phyloP scores from a whole-genome alignment of 2,888 invertebrate genomes.

The Rhagophthalmus giganteus region DNA sequence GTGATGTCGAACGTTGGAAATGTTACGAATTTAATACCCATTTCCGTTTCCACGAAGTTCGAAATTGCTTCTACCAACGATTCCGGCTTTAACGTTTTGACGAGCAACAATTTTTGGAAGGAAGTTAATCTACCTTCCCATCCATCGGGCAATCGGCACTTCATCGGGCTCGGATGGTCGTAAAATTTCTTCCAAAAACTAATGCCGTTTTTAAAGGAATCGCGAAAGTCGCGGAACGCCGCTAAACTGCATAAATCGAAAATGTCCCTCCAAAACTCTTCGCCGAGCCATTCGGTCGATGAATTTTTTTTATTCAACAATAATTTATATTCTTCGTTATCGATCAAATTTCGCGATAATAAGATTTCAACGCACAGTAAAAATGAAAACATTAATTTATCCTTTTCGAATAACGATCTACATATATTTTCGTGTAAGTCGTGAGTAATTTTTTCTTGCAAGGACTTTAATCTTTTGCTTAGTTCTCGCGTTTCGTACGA shows the following conservation, averaged over 20 bases:
- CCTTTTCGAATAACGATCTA: slow-evolving; percentile 82
- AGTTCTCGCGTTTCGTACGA: slow-evolving; percentile 72
- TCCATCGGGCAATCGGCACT: slow-evolving; percentile 62
- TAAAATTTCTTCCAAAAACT: slow-evolving; percentile 68
- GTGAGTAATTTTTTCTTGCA: slow-evolving; percentile 76
- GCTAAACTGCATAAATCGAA: slow-evolving; percentile 65
- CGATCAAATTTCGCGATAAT: slow-evolving; percentile 62
- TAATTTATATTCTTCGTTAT: slow-evolving; percentile 67
- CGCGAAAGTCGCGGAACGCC: slow-evolving; percentile 58
- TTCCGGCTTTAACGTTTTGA: slow-evolving; percentile 74
- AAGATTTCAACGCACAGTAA: slow-evolving; percentile 74
- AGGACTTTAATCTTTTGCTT: slow-evolving; percentile 68
- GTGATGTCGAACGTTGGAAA: slow-evolving; percentile 82
- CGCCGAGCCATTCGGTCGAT: slow-evolving; percentile 67
- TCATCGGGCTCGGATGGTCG: slow-evolving; percentile 68
- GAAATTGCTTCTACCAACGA: slow-evolving; percentile 68
- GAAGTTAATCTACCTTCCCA: slow-evolving; percentile 64
- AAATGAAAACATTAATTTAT: slow-evolving; percentile 81
- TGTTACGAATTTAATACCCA: slow-evolving; percentile 73
- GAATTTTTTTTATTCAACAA: slow-evolving; percentile 80
- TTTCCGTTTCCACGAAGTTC: slow-evolving; percentile 64
- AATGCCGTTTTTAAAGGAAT: slow-evolving; percentile 59
- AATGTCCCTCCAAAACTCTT: slow-evolving; percentile 79
- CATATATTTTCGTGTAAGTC: slow-evolving; percentile 81
- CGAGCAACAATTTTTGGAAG: slow-evolving; percentile 73